Evolutionary conservation across 1,140 invertebrate species (phyloP), one percentile per base, ranked within the genome.

Genomic region (Laodelphax striatellus): DNA sequence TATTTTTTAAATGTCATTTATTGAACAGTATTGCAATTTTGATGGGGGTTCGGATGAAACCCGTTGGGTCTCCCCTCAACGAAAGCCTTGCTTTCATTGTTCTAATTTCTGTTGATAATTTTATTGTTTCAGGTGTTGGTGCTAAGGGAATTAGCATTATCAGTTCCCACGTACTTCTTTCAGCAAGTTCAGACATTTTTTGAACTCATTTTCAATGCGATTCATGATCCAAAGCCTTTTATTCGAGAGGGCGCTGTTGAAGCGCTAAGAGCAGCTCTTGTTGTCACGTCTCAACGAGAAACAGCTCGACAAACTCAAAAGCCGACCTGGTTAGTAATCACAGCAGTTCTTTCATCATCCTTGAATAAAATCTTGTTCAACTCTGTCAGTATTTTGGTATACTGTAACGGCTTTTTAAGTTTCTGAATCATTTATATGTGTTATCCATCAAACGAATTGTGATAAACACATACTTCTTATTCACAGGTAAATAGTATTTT

Each of bases 91-190:
- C 14, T n/a, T n/a, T n/a, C n/a, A n/a, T n/a, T n/a, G n/a, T n/a
- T n/a, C n/a, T n/a, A n/a, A n/a, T n/a, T n/a, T n/a, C n/a, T n/a
- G n/a, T n/a, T n/a, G n/a, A n/a, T n/a, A n/a, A n/a, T n/a, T n/a
- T n/a, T n/a, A n/a, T n/a, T n/a, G 14, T 53, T 58, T 14, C 69
- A 84, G 79, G 81, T 97, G 3, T 76, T 98, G 21, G 84, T 98
- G 11, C 72, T 98, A 8, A 85, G 90, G 69, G 97, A 99, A 75
- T 74, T 99, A 14, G 97, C 97, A 11, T 85, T 94, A 16, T 91
- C 91, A 13, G 93, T 96, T 75, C 95, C 95, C 2, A 97, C 95
- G 14, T 97, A 96, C 73, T 99, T 99, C 73, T 98, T 97, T 71
- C 94, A 98, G 76, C 92, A 97, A 80, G 92, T 97, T 0, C 90